Percentiles rank a stretch among this genome's conserved stretches.
Evolutionary conservation across 2,888 invertebrate genomes (phyloP).

Genomic region (Euzetes globulus): DNA sequence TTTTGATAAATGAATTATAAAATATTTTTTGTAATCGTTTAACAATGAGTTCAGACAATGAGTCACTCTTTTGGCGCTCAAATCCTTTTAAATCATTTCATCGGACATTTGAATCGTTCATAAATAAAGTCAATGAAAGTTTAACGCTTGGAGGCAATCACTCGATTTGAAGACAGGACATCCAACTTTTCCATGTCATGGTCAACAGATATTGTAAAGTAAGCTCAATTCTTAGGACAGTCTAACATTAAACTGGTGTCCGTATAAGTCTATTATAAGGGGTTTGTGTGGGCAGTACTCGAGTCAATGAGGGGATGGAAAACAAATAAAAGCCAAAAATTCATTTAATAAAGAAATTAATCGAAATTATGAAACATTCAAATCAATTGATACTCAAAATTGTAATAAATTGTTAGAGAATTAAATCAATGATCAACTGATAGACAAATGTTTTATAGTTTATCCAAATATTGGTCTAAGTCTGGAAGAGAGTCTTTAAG

Average conservation of each 20-base stretch:
- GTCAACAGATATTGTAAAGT: no score
- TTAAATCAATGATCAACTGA: not conserved
- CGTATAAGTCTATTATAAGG: no score
- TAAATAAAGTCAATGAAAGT: not conserved
- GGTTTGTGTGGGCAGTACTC: no score
- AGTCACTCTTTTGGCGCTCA: not conserved
- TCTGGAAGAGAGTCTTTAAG: slow-evolving; percentile 96
- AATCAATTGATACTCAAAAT: slow-evolving; percentile 27
- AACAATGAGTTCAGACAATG: not conserved
- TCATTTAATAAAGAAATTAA: not conserved
- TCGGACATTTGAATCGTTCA: not conserved
- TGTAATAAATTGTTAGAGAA: slow-evolving; percentile 9
- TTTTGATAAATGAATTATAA: no score
- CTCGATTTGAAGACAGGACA: no score
- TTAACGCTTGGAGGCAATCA: no score
- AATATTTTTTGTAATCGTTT: no score
- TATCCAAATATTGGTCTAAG: slow-evolving; percentile 91
- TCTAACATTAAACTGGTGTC: no score
- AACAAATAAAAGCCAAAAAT: not conserved
- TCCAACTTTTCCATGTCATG: no score
- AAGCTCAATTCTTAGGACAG: no score
- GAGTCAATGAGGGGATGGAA: no score
- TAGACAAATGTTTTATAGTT: slow-evolving; percentile 65
- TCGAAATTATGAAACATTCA: not conserved
- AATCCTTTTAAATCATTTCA: not conserved